Percentiles rank a stretch among this genome's conserved stretches.
phyloP scores from a whole-genome alignment of 2,113 vertebrate genomes.

The Drymodes brunneopygia region DNA sequence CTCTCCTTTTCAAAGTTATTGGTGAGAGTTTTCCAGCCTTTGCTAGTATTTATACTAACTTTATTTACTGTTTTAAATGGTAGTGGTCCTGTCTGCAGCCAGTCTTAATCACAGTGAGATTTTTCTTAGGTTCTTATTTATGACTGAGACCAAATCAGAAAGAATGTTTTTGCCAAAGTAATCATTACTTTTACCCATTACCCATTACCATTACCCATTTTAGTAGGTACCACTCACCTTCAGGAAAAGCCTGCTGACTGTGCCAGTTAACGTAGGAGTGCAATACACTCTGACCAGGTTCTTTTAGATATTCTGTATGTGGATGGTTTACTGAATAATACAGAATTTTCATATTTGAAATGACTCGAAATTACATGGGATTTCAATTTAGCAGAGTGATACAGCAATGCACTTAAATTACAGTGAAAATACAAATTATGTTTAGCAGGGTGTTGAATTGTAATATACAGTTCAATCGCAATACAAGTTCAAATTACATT shows the following conservation, averaged over 20 bases:
- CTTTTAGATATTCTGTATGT: background rate
- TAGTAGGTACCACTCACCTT: background rate
- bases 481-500: background rate
- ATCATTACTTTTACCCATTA: too few species aligned
- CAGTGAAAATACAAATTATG: background rate
- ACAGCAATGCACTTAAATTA: background rate
- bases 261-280: background rate
- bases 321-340: background rate
- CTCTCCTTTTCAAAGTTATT: background rate
- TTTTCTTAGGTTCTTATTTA: background rate
- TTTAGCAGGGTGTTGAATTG: background rate
- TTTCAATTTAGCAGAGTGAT: background rate
- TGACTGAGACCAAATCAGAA: background rate
- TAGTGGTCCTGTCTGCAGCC: background rate
- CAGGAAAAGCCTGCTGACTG: background rate
- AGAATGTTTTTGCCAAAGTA: background rate
- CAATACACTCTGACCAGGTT: background rate
- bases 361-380: background rate
- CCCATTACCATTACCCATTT: too few species aligned
- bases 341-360: background rate
- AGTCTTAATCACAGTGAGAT: background rate
- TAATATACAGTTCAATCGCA: background rate
- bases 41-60: background rate
- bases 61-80: background rate
- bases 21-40: background rate